Conservation (phyloP, 2,888 invertebrate species). For the Limnephilus lunatus region DNA sequence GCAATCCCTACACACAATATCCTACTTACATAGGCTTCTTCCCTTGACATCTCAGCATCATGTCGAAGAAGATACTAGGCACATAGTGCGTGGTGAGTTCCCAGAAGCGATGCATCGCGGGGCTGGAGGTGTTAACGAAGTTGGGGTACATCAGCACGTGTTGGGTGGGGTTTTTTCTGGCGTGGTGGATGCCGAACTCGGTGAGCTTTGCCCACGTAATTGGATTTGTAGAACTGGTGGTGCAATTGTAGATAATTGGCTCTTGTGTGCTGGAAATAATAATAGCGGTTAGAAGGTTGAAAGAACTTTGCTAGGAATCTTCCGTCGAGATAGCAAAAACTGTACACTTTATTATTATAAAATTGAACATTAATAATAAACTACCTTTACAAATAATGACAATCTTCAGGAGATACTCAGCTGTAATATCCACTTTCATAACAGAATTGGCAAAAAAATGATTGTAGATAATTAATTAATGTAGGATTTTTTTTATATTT, state of each 20-base stretch:
- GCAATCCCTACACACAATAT: neutral
- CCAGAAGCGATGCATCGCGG: constrained; percentile 85
- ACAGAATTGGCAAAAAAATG: too few relatives aligned
- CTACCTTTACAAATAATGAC: too few relatives aligned
- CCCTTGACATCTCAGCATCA: constrained; percentile 84
- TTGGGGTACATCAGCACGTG: constrained; percentile 92
- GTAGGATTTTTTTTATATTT: too few relatives aligned
- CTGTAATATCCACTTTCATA: too few relatives aligned
- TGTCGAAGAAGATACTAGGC: constrained; percentile 90
- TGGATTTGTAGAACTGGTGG: constrained; percentile 91
- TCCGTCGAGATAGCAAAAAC: neutral
- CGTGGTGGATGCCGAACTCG: constrained; percentile 83
- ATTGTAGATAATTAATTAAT: too few relatives aligned
- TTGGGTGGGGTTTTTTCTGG: constrained; percentile 88
- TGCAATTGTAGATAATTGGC: constrained; percentile 91
- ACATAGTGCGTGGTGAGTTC: constrained; percentile 87
- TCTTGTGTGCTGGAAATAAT: constrained; percentile 70
- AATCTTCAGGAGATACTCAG: too few relatives aligned
- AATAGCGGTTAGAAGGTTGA: neutral
- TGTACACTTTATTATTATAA: too few relatives aligned
- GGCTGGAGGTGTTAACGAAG: constrained; percentile 84
- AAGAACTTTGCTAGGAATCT: neutral
- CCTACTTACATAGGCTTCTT: constrained; percentile 87
- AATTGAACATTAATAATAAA: too few relatives aligned
- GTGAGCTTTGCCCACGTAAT: constrained; percentile 91